Conservation (phyloP, 2,113 vertebrate species). For the Pygoscelis antarcticus region DNA sequence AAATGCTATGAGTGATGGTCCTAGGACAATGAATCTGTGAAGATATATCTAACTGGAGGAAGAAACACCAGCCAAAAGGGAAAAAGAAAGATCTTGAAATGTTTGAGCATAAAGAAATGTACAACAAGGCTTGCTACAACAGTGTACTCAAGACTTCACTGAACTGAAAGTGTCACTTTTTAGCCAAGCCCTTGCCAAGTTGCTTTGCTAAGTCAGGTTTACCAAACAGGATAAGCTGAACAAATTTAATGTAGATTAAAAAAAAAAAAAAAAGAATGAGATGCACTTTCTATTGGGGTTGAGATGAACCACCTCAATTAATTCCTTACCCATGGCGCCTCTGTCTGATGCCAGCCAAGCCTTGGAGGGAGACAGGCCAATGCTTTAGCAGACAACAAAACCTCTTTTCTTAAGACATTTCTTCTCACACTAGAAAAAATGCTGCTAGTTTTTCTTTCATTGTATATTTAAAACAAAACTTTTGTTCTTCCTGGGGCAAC, state of each 20-base stretch:
- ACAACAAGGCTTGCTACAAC: neutral
- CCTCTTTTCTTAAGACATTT: neutral
- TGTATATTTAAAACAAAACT: neutral
- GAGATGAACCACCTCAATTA: neutral
- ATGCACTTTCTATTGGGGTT: neutral
- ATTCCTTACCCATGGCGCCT: neutral
- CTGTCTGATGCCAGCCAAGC: neutral
- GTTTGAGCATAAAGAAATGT: neutral
- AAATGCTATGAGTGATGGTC: neutral
- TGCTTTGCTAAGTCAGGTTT: neutral
- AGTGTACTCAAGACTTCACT: neutral
- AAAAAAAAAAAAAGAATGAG: neutral
- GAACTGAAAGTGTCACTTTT: neutral
- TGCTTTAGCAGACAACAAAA: neutral
- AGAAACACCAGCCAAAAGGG: neutral
- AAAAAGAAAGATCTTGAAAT: neutral
- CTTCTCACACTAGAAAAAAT: neutral
- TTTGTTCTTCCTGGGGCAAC: neutral
- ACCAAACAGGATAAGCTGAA: neutral
- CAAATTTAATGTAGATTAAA: neutral
- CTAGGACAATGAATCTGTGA: neutral
- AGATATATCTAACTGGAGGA: neutral
- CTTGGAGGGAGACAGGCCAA: neutral
- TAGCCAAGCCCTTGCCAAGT: neutral
- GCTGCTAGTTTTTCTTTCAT: neutral